Evolutionary conservation across 2,797 vertebrate species (phyloP), one percentile per base, ranked within the genome.

Genomic region (Lemur catta): DNA sequence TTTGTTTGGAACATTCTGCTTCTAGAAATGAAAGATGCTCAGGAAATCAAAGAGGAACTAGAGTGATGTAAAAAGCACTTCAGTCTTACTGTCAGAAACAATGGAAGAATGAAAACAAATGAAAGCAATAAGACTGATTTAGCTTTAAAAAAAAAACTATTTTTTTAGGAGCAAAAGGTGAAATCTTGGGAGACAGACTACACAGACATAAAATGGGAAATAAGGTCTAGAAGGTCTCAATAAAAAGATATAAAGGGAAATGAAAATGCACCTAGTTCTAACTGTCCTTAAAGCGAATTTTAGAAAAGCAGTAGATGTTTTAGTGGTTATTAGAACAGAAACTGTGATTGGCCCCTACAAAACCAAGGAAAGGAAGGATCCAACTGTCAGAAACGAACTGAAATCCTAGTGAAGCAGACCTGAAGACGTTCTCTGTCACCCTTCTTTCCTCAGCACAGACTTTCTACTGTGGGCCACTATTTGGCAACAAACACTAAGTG

Each of bases 221-320:
- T 41, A 8, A 43, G 22, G 81, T 12, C 43, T 13, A 72, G 33
- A 30, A 28, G 17, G 63, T n/a, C 4, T 13, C 55, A 71, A 50
- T 17, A 13, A 15, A 59, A 82, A 24, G 26, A 17, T 9, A 35
- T 15, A 33, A 46, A 30, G 17, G 28, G 57, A 43, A 48, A 15
- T 63, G 46, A 65, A n/a, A 46, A 69, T 0, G 6, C 6, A 6
- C 15, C 26, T 11, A 15, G 57, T n/a, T 41, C 57, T 20, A 30
- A 20, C n/a, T 0, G 28, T 30, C 22, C 6, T 9, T 18, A 24
- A 2, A 3, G 4, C 2, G 13, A 30, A 2, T 2, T 55, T 24
- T 4, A 72, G 59, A 35, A 50, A 35, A 46, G 63, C 10, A 26
- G 4, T 4, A 3, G 4, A 26, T 4, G 10, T 28, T 55, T 20